Evolutionary conservation across 2,888 invertebrate genomes (phyloP).

Genomic region (Meiosimyza platycephala): DNA sequence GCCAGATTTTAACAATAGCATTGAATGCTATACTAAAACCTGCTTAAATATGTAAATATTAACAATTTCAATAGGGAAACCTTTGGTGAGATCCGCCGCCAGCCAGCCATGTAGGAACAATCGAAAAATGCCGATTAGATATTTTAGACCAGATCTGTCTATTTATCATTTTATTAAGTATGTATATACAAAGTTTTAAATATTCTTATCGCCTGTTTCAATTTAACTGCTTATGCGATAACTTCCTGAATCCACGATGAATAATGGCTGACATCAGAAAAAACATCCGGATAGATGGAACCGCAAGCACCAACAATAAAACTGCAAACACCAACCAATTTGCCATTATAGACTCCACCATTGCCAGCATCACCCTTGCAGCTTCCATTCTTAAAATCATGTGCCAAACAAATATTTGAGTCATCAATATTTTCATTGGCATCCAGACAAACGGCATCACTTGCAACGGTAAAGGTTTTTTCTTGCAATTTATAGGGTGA

Average conservation of each 20-base stretch:
- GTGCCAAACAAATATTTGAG: constrained; percentile 56
- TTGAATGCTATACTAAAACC: no score
- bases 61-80: no score
- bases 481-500: constrained; percentile 54
- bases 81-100: no score
- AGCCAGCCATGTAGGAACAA: no score
- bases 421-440: constrained; percentile 49
- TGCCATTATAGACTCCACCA: constrained; percentile 54
- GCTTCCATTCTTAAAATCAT: constrained; percentile 55
- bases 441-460: constrained; percentile 47
- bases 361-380: constrained; percentile 63
- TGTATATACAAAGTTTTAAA: no score
- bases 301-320: constrained; percentile 61
- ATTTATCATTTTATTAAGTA: no score
- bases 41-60: no score
- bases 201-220: no score
- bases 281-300: constrained; percentile 59
- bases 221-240: neutral
- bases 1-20: no score
- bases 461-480: constrained; percentile 46
- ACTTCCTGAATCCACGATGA: constrained; percentile 25
- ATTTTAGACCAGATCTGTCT: no score
- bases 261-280: constrained; percentile 49
- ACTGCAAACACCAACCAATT: constrained; percentile 54
- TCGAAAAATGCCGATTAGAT: no score